Evolutionary conservation across 92 coral and sea anemone species (phyloP).

Genomic region (Epizoanthus rinbou): DNA sequence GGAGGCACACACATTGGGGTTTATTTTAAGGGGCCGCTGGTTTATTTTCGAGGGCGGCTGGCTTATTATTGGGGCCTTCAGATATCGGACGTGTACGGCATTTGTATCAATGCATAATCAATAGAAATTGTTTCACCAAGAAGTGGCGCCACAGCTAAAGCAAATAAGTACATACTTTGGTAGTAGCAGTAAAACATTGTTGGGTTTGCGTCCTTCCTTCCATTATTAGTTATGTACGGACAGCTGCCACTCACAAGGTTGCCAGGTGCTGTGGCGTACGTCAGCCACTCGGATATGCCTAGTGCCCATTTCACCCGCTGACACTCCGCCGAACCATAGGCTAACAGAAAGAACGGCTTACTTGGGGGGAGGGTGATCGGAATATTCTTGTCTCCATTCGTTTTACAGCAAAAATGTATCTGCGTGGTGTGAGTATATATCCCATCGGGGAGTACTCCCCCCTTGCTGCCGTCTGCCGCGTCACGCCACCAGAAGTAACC

Average conservation of each 20-base stretch:
- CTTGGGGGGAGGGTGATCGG: conserved; percentile 53
- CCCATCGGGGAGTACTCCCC: conserved; percentile 56
- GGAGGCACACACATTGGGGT: too few species aligned
- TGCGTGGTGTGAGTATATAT: conserved; percentile 37
- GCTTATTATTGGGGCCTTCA: too few species aligned
- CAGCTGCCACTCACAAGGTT: background rate
- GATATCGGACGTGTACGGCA: too few species aligned
- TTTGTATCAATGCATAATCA: too few species aligned
- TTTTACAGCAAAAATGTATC: conserved; percentile 51
- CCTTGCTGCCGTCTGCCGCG: conserved; percentile 4
- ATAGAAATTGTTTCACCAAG: too few species aligned
- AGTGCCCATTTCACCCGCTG: conserved; percentile 55
- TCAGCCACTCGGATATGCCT: conserved; percentile 23
- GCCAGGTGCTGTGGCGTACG: background rate
- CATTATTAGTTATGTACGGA: too few species aligned
- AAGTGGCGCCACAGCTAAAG: too few species aligned
- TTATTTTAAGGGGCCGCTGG: too few species aligned
- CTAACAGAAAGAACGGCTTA: conserved; percentile 55
- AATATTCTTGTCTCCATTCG: conserved; percentile 30
- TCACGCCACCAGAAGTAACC: conserved; percentile 55
- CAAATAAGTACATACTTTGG: conserved; percentile 9
- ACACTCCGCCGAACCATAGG: conserved; percentile 43
- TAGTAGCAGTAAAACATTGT: conserved; percentile 33
- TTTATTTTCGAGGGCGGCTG: too few species aligned
- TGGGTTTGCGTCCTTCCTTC: conserved; percentile 4